Base-by-base conservation (phyloP, 2,113 vertebrate genomes). In the Hydropotes inermis region DNA sequence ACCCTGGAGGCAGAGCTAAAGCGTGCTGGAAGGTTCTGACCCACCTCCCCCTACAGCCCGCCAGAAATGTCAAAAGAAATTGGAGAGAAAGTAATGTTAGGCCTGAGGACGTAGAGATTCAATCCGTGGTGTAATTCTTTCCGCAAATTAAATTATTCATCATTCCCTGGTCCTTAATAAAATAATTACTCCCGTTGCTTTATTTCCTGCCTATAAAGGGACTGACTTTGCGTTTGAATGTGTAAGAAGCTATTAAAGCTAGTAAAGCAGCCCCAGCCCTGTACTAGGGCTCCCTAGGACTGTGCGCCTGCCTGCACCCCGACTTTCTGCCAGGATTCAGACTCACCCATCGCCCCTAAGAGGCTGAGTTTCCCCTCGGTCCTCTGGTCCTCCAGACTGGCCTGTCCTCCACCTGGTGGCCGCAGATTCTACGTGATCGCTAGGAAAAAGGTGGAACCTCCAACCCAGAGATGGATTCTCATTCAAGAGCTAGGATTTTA, bases 91-190 rank as follows among this genome's bases (percentile, higher is more conserved):
- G 54, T 4, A 45, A 43, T 27, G 95, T 36, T 95, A 64, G 83
- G 87, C 76, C 54, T 5, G 13, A 54, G 92, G 90, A 83, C 30
- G 78, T 28, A 47, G 50, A 14, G 1, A 21, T 58, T 85, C 30
- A 33, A 33, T 95, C 92, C n/a, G 70, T 21, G 54, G 57, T 52
- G 67, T 19, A 47, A 60, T 90, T 95, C 95, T 97, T 74, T 97
- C 96, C 39, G 0, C 12, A 98, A 98, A 98, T 97, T 95, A 92
- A 98, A 98, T 98, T 97, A 98, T 86, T 81, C 89, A 61, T 97
- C 1, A 82, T 98, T 97, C 98, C 95, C 95, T 95, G 96, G 45
- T 97, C 87, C 91, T 89, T 92, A 98, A 98, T 98, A 97, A 98
- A 98, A 96, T 98, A 98, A 98, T 98, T 97, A 97, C 76, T 96